phyloP scores from a whole-genome alignment of 2,797 vertebrate species.

The Synanceia verrucosa region DNA sequence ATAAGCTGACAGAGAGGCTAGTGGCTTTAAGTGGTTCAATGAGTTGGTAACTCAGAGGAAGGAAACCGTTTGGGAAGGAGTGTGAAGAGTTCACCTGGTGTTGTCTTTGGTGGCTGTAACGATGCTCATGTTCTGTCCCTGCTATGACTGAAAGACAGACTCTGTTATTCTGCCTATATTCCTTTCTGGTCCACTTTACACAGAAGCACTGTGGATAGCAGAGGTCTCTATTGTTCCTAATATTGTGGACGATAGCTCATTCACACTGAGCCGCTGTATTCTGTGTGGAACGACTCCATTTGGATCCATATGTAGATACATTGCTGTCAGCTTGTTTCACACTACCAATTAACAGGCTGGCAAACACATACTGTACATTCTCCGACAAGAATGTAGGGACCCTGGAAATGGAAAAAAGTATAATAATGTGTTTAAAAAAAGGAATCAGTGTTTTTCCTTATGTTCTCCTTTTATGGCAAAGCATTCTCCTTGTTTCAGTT shows the following conservation, averaged over 20 bases:
- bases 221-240: neutral
- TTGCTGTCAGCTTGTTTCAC: constrained; percentile 31
- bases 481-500: neutral
- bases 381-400: neutral
- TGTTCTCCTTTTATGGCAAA: neutral
- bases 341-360: constrained; percentile 51
- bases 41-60: neutral
- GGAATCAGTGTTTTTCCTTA: neutral
- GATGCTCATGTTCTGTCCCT: neutral
- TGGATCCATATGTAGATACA: constrained; percentile 27
- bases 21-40: neutral
- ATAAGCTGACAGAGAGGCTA: neutral
- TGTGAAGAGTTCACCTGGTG: neutral
- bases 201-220: neutral
- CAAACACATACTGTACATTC: constrained; percentile 15
- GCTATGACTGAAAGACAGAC: neutral
- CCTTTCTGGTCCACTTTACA: neutral
- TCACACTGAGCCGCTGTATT: constrained; percentile 21
- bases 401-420: neutral
- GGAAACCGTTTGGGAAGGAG: neutral
- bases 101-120: neutral
- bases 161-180: neutral
- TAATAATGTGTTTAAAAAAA: constrained; percentile 2
- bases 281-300: constrained; percentile 26
- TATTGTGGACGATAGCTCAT: constrained; percentile 8